phyloP scores from a whole-genome alignment of 2,797 vertebrate genomes.

The Sebastes aleutianus region DNA sequence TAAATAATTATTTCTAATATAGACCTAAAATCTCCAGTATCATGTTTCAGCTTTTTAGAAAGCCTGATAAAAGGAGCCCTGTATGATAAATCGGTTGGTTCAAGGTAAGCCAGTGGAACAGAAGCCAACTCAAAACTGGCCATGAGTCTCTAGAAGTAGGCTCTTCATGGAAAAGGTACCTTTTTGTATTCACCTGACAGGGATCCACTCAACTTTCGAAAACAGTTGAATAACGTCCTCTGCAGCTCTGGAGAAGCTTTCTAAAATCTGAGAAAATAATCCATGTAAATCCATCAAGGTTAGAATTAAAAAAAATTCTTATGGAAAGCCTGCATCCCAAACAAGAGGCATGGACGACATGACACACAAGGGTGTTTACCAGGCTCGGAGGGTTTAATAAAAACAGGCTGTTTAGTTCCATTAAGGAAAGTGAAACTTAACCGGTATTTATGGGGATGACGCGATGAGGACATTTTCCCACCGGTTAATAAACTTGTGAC shows the following conservation, averaged over 20 bases:
- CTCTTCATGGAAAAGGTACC: not conserved
- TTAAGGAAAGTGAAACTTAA: not conserved
- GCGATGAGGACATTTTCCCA: too few species aligned
- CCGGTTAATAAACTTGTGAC: too few species aligned
- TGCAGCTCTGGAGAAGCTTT: not conserved
- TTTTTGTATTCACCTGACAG: not conserved
- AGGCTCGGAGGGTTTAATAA: not conserved
- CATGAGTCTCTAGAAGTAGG: not conserved
- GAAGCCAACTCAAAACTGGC: not conserved
- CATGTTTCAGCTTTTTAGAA: not conserved
- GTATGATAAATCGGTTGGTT: not conserved
- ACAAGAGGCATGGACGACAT: not conserved
- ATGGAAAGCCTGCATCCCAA: not conserved
- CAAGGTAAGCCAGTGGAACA: not conserved
- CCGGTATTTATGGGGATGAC: not conserved
- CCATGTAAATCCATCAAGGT: not conserved
- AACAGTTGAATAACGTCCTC: not conserved
- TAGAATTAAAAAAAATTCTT: not conserved
- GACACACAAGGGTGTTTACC: not conserved
- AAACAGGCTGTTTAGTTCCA: not conserved
- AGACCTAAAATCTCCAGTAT: not conserved
- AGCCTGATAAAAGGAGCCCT: not conserved
- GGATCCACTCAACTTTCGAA: not conserved
- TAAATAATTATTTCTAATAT: not conserved
- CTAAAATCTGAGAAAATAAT: not conserved